phyloP scores from a whole-genome alignment of 2,888 invertebrate species.

The Dasysyrphus albostriatus region DNA sequence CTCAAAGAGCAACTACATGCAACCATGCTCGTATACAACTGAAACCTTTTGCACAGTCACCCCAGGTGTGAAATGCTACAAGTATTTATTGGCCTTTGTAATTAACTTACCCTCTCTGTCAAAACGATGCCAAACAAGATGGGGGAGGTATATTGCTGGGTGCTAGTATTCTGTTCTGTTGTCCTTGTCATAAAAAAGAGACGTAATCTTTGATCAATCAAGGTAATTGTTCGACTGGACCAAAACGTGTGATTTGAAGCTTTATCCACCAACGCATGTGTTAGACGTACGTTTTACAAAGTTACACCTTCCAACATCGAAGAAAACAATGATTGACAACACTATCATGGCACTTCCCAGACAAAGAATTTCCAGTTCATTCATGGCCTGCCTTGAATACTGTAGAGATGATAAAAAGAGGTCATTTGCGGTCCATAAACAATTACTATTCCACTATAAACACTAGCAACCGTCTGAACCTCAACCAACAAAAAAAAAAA shows the following conservation, averaged over 20 bases:
- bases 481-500: not conserved
- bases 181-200: not conserved
- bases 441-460: not conserved
- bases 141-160: not conserved
- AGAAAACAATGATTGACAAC: constrained; percentile 25
- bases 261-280: not conserved
- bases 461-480: not conserved
- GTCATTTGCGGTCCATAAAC: not conserved
- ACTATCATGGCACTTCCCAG: not conserved
- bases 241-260: not conserved
- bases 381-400: not conserved
- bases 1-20: not conserved
- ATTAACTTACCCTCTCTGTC: constrained; percentile 48
- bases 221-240: not conserved
- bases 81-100: constrained; percentile 51
- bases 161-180: not conserved
- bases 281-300: not conserved
- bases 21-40: not conserved
- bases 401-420: not conserved
- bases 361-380: not conserved
- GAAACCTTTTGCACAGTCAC: not conserved
- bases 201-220: not conserved
- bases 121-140: constrained; percentile 32
- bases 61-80: constrained; percentile 7
- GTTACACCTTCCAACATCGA: not conserved